Conservation (phyloP, 2,888 invertebrate genomes). For the Mesopsocus fuscifrons region DNA sequence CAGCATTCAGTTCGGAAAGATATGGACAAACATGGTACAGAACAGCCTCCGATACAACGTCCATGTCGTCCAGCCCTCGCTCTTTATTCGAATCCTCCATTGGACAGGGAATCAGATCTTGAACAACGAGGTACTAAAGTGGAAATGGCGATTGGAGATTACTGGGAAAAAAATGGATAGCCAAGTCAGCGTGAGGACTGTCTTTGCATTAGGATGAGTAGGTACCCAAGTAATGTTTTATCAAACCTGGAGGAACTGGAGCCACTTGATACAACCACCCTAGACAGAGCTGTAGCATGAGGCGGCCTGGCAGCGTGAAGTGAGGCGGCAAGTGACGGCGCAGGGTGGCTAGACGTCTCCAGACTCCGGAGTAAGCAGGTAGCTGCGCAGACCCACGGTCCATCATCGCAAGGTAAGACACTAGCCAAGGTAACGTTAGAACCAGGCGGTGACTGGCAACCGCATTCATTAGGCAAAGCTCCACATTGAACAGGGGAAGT, state of each 20-base stretch:
- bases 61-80: conserved; percentile 33
- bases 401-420: conserved; percentile 64
- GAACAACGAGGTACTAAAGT: conserved; percentile 4
- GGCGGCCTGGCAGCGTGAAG: conserved; percentile 30
- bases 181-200: too few species aligned
- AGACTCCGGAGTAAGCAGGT: conserved; percentile 38
- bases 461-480: conserved; percentile 35
- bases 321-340: conserved; percentile 12
- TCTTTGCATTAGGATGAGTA: too few species aligned
- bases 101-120: conserved; percentile 8
- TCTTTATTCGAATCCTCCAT: conserved; percentile 16
- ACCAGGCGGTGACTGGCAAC: conserved; percentile 38
- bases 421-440: conserved; percentile 66
- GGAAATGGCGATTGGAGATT: background rate
- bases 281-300: conserved; percentile 45
- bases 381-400: conserved; percentile 50
- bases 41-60: conserved; percentile 39
- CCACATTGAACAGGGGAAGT: conserved; percentile 43
- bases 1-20: conserved; percentile 34
- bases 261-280: conserved; percentile 69
- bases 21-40: conserved; percentile 48
- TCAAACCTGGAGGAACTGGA: too few species aligned
- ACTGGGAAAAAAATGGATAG: too few species aligned
- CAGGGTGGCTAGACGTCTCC: conserved; percentile 30
- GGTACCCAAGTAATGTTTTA: too few species aligned